A percentile compares a stretch with the other conserved stretches of the same genome.
Evolutionary conservation across 2,888 invertebrate genomes (phyloP).

Genomic region (Iphiclides podalirius): DNA sequence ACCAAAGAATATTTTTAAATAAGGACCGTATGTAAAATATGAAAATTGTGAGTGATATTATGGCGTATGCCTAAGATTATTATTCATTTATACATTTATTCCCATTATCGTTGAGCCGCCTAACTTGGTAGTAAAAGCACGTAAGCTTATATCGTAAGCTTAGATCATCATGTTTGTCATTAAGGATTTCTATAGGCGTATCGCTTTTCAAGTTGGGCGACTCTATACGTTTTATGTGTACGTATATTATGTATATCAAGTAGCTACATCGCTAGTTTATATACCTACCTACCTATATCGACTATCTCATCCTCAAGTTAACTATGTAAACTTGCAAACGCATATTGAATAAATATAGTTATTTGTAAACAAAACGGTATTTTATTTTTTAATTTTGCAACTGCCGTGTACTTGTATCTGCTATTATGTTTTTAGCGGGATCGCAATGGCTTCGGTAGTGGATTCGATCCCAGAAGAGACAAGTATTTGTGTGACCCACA

Average conservation of each 20-base stretch:
- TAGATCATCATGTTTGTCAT: too few species aligned
- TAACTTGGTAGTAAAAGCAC: too few species aligned
- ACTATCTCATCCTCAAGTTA: slow-evolving; percentile 46
- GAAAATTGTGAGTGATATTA: too few species aligned
- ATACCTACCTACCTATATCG: slow-evolving; percentile 43
- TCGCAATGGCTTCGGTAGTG: too few species aligned
- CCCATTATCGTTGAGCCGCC: neutral
- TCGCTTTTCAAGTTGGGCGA: slow-evolving; percentile 36
- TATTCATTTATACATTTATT: slow-evolving; percentile 7
- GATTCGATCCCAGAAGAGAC: too few species aligned
- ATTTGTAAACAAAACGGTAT: slow-evolving; percentile 44
- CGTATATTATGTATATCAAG: slow-evolving; percentile 40
- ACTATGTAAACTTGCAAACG: slow-evolving; percentile 59
- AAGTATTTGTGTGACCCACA: too few species aligned
- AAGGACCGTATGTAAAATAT: too few species aligned
- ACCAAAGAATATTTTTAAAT: too few species aligned
- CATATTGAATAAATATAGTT: slow-evolving; percentile 66
- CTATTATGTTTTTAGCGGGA: too few species aligned
- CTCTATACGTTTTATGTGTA: slow-evolving; percentile 32
- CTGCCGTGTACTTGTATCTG: too few species aligned
- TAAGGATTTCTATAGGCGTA: too few species aligned
- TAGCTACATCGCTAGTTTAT: slow-evolving; percentile 56
- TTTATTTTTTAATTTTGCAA: neutral
- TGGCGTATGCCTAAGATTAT: slow-evolving; percentile 9
- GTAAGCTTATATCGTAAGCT: too few species aligned